Evolutionary conservation across 2,113 vertebrate genomes (phyloP).

Genomic region (Paradisaea rubra): DNA sequence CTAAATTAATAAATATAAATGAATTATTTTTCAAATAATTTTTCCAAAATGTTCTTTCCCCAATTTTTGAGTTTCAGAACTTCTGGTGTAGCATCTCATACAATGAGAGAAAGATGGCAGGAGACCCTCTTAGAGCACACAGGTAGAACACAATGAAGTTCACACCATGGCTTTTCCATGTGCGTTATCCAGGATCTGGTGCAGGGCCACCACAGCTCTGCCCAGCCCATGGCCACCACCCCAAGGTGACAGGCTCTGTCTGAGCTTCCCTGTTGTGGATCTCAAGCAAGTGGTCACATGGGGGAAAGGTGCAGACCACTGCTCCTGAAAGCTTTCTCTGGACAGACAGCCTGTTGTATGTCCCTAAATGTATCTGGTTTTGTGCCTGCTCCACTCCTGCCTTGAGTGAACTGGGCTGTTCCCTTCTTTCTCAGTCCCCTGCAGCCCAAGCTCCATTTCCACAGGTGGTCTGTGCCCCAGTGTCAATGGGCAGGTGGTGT

Average conservation of each 20-base stretch:
- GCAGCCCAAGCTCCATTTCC: not conserved
- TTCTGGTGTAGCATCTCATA: not conserved
- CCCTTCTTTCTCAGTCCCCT: not conserved
- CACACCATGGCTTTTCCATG: not conserved
- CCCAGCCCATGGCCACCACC: not conserved
- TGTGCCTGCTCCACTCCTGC: not conserved
- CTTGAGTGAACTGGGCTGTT: not conserved
- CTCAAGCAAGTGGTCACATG: not conserved
- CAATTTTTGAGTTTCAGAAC: not conserved
- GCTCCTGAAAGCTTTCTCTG: not conserved
- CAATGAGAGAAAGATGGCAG: rapidly evolving
- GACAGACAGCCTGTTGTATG: not conserved
- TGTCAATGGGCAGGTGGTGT: not conserved
- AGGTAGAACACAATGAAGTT: not conserved
- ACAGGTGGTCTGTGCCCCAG: not conserved
- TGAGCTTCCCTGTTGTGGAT: rapidly evolving
- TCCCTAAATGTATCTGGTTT: not conserved
- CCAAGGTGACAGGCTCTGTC: not conserved
- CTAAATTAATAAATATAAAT: not conserved
- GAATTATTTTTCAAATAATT: not conserved
- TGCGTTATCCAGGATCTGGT: not conserved
- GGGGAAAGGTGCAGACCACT: not conserved
- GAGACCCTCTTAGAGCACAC: not conserved
- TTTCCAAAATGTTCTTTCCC: not conserved
- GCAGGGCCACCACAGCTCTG: not conserved